Percentiles rank a stretch among this genome's conserved stretches.
phyloP scores from a whole-genome alignment of 1,140 invertebrate genomes.

The Dinothrombium tinctorium region DNA sequence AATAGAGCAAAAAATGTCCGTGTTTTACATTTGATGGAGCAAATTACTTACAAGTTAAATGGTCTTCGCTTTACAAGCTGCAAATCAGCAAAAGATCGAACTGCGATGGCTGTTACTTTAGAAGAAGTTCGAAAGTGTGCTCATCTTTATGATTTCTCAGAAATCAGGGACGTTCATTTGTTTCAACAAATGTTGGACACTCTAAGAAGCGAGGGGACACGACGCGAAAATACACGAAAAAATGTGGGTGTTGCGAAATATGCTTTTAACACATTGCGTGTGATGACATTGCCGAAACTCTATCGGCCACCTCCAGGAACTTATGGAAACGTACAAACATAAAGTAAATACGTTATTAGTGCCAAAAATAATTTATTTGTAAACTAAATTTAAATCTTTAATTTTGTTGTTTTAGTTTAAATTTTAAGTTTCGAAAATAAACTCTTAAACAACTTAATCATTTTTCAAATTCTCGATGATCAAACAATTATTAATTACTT shows the following conservation, averaged over 20 bases:
- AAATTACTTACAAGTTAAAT: constrained; percentile 15
- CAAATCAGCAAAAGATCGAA: constrained; percentile 90
- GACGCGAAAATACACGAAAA: constrained; percentile 71
- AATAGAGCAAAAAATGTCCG: constrained; percentile 10
- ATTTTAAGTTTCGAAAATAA: no score
- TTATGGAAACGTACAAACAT: constrained; percentile 43
- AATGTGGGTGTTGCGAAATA: constrained; percentile 74
- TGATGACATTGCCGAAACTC: constrained; percentile 52
- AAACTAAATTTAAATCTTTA: no score
- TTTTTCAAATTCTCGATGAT: no score
- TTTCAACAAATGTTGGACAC: constrained; percentile 10
- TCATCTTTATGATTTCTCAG: constrained; percentile 64
- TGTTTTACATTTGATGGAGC: constrained; percentile 6
- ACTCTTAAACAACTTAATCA: no score
- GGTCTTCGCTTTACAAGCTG: constrained; percentile 74
- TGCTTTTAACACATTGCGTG: constrained; percentile 70
- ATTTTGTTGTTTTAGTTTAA: no score
- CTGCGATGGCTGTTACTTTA: constrained; percentile 76
- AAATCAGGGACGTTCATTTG: constrained; percentile 21
- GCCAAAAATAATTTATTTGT: no score
- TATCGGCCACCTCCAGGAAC: constrained; percentile 80
- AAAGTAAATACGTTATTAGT: no score
- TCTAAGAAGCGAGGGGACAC: constrained; percentile 46
- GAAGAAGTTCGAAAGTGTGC: constrained; percentile 66
- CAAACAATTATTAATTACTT: no score